Evolutionary conservation across 64 coral and sea anemone species (phyloP), one percentile per base, ranked within the genome.

Genomic region (Montipora capricornis): DNA sequence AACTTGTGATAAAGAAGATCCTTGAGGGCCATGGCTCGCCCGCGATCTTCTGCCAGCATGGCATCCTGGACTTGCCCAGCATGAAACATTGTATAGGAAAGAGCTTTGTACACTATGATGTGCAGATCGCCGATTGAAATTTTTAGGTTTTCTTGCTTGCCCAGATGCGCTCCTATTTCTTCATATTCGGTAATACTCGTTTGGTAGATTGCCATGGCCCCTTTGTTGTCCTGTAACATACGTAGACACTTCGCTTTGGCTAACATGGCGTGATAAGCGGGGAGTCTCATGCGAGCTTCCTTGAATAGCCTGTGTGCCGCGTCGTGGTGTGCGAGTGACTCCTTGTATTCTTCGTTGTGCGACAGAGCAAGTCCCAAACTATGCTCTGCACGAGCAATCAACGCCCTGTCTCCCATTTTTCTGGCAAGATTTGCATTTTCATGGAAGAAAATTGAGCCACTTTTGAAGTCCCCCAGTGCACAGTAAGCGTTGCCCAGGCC

Each of bases 11-110:
- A 70, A 8, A 84, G 81, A 70, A 84, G 81, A 84, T 84, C 81
- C n/a, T 84, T 84, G 24, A 84, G 45, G 14, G 81, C 81, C 81
- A 84, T n/a, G 22, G 81, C 81, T 26, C 81, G 81, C 44, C 81
- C 81, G 81, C 81, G 81, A 67, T 84, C 81, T 47, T 62, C 81
- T 70, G 8, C 81, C 55, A 84, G 17, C 58, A 84, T 45, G 16
- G 81, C 81, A 15, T 84, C 55, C 14, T 67, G 11, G 4, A 62
- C 22, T 66, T 84, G 47, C 10, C 15, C 76, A 79, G 44, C 76
- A 14, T 79, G 76, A 79, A 79, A 15, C 76, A 79, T 50, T 0
- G 47, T 79, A 46, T 50, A 79, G 15, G 76, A 47, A 50, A 79
- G 76, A 50, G 76, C 76, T 79, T 79, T 79, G 46, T 79, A 79